A percentile compares a stretch with the other conserved stretches of the same genome.
Conservation (phyloP, 2,113 vertebrate species). For the Echinops telfairi region DNA sequence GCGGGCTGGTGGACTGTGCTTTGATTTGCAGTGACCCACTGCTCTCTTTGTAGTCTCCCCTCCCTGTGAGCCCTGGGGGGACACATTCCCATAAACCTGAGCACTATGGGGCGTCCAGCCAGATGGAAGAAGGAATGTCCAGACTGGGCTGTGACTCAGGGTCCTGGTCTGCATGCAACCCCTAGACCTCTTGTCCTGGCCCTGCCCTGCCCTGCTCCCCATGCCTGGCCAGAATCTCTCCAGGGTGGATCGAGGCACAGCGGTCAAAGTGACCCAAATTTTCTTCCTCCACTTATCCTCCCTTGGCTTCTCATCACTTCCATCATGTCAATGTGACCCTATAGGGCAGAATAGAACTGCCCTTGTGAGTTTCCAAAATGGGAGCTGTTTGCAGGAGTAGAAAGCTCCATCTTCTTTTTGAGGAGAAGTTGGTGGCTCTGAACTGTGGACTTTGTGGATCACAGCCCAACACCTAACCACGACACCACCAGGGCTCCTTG, state of each 20-base stretch:
- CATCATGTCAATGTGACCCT: no score
- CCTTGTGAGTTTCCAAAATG: no score
- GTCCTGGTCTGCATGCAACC: background rate
- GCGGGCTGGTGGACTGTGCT: background rate
- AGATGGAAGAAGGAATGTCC: background rate
- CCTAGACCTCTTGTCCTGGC: background rate
- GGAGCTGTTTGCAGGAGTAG: no score
- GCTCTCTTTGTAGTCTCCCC: slow-evolving; percentile 15
- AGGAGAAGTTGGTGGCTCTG: no score
- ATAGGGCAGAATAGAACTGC: no score
- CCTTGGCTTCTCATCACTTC: background rate
- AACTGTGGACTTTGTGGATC: no score
- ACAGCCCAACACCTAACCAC: no score
- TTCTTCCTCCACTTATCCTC: background rate
- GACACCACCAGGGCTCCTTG: no score
- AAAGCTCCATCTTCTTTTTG: no score
- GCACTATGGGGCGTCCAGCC: background rate
- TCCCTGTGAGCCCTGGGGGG: background rate
- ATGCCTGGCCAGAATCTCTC: background rate
- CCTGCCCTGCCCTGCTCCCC: background rate
- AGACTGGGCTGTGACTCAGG: background rate
- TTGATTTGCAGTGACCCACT: slow-evolving; percentile 16
- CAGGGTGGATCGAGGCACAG: background rate
- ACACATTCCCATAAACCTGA: slow-evolving; percentile 22
- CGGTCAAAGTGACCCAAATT: background rate